phyloP scores from a whole-genome alignment of 2,888 invertebrate genomes.

The Chrysodeixis includens region DNA sequence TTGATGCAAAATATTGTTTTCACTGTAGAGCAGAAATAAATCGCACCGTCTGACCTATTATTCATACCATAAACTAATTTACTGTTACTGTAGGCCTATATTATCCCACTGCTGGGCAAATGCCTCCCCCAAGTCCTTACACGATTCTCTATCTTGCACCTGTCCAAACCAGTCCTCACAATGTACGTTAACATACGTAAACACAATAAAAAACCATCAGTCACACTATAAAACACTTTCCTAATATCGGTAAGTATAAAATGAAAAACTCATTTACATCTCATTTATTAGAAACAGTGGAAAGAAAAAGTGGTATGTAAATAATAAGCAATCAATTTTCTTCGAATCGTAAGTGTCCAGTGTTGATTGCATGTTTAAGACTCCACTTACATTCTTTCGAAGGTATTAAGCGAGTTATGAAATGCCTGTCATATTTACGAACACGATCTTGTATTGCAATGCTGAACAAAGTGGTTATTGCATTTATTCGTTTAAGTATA shows the following conservation, averaged over 20 bases:
- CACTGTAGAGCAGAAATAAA: no score
- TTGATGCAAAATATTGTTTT: no score
- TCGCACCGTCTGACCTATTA: no score
- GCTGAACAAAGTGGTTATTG: neutral
- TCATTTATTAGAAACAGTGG: constrained; percentile 26
- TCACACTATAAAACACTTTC: constrained; percentile 30
- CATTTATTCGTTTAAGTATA: neutral
- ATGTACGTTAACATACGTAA: no score
- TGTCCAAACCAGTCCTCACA: no score
- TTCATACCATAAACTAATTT: no score
- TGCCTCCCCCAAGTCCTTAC: no score
- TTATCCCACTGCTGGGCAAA: no score
- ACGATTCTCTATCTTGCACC: no score
- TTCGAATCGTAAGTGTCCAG: constrained; percentile 7
- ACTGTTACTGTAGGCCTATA: no score
- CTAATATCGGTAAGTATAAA: constrained; percentile 35
- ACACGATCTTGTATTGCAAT: neutral
- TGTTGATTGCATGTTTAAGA: constrained; percentile 16
- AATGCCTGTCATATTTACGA: constrained; percentile 18
- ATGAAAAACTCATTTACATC: constrained; percentile 44
- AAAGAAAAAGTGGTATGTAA: constrained; percentile 44
- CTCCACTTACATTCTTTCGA: constrained; percentile 2
- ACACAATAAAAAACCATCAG: constrained; percentile 17
- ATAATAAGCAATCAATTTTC: constrained; percentile 31
- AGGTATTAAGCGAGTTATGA: constrained; percentile 6